These are phyloP conservation scores for Dusona sp. DNA, from an alignment of 2,888 invertebrate species.

Conservation along the genomic window DNA sequence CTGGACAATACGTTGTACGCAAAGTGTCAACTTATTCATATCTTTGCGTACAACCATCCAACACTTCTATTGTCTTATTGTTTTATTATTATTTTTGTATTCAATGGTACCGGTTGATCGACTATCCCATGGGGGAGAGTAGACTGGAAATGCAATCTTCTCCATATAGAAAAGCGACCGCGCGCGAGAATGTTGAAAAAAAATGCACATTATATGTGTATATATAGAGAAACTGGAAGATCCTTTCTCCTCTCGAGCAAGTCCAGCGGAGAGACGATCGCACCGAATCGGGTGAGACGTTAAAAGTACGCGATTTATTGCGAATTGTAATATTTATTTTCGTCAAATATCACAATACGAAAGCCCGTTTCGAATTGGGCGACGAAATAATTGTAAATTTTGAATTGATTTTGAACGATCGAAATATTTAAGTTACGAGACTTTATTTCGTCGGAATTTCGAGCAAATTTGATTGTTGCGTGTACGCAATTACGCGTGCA, in stretches of 20 bases:
- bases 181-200: conserved; percentile 19
- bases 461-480: not conserved
- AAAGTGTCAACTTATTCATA: conserved; percentile 16
- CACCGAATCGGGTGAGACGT: conserved; percentile 26
- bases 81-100: not conserved
- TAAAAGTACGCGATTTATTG: not conserved
- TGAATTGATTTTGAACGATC: not conserved
- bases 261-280: conserved; percentile 15
- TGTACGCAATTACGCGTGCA: not conserved
- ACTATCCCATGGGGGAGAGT: conserved; percentile 18
- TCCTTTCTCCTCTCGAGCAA: conserved; percentile 45
- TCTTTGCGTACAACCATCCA: conserved; percentile 29
- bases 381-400: not conserved
- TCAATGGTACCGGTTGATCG: conserved; percentile 39
- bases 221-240: conserved; percentile 29
- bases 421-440: not conserved
- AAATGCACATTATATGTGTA: conserved; percentile 17
- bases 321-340: not conserved
- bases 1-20: conserved; percentile 32
- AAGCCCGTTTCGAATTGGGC: not conserved
- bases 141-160: conserved; percentile 27
- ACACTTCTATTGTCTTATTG: not conserved
- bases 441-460: not conserved
- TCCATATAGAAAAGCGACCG: conserved; percentile 28
- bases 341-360: not conserved